Conservation (phyloP, 2,113 vertebrate species). For the Hoplias malabaricus region DNA sequence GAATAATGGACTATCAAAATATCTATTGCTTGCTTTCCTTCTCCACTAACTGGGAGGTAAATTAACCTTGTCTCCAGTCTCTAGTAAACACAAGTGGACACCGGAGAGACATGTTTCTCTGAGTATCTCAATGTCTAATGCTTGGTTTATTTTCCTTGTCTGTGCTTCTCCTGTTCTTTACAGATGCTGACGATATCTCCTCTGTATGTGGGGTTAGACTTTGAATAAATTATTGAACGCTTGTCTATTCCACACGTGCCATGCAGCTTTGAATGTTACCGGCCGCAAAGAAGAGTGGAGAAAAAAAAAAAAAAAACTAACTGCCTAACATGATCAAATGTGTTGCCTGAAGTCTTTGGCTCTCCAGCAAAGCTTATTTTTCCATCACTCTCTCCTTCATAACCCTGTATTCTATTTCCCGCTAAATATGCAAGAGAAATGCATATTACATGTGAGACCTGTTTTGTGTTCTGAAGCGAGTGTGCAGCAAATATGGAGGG, state of each 20-base stretch:
- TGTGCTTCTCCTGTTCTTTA: slow-evolving; percentile 38
- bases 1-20: no score
- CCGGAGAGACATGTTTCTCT: slow-evolving; percentile 26
- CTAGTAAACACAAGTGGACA: slow-evolving; percentile 36
- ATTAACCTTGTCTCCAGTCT: slow-evolving; percentile 33
- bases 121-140: slow-evolving; percentile 37
- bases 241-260: slow-evolving; percentile 52
- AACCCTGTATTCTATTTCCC: slow-evolving; percentile 34
- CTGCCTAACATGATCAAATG: slow-evolving; percentile 70
- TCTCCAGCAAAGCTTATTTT: slow-evolving; percentile 26
- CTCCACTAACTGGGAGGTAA: slow-evolving; percentile 28
- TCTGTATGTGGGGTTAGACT: slow-evolving; percentile 57
- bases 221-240: slow-evolving; percentile 67
- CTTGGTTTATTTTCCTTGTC: slow-evolving; percentile 34
- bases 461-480: slow-evolving; percentile 2
- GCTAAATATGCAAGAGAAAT: slow-evolving; percentile 33
- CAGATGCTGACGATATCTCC: slow-evolving; percentile 48
- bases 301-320: slow-evolving; percentile 35
- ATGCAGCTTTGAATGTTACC: slow-evolving; percentile 65
- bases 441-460: slow-evolving; percentile 24
- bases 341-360: slow-evolving; percentile 60
- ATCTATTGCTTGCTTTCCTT: no score
- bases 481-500: background rate
- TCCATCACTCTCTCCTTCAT: background rate
- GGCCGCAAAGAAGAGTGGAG: slow-evolving; percentile 31